Evolutionary conservation across 2,888 invertebrate genomes (phyloP), one percentile per base, ranked within the genome.

Genomic region (Lamellibrachia columna): DNA sequence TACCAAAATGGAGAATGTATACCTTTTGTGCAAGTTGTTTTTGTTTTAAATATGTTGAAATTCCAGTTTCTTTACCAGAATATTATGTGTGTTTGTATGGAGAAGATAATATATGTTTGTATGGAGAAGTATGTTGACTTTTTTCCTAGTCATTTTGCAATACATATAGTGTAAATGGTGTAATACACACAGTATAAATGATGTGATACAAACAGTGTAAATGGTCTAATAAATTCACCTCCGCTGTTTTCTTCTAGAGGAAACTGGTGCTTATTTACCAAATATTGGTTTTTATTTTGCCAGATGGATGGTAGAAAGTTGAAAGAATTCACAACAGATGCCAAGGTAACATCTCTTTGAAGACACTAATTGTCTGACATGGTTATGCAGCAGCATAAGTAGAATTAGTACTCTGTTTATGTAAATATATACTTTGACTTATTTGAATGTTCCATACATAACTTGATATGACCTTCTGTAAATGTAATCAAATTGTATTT

Each of bases 261-360:
- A 60, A 60, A 40, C 40, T 60, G 9, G 22, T 15, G 11, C 60
- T 60, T 60, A 22, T 75, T 75, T 75, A 75, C 0, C 22, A 11
- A 15, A 75, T 75, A 75, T 75, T 91, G n/a, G 91, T 91, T 53
- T 91, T 28, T 52, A 52, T 91, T 90, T 91, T 52, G 53, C 91
- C 11, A 53, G 91, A 91, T 91, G 91, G 91, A 52, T 52, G 52
- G 52, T 52, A 91, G 40, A 40, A 53, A 91, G 7, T 15, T 11
- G 91, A 40, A 91, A 53, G 91, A 52, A n/a, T 52, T 91, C 52
- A 91, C 91, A 40, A 91, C 53, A 40, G 22, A 91, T 75, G 15
- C n/a, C 6, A 75, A 75, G 75, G 75, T 75, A 75, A 75, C 22
- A 75, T 22, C 22, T 75, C 22, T 22, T 6, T 75, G 75, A 22